Evolutionary conservation across 2,888 invertebrate species (phyloP), one percentile per base, ranked within the genome.

Genomic region (Ochropacha duplaris): DNA sequence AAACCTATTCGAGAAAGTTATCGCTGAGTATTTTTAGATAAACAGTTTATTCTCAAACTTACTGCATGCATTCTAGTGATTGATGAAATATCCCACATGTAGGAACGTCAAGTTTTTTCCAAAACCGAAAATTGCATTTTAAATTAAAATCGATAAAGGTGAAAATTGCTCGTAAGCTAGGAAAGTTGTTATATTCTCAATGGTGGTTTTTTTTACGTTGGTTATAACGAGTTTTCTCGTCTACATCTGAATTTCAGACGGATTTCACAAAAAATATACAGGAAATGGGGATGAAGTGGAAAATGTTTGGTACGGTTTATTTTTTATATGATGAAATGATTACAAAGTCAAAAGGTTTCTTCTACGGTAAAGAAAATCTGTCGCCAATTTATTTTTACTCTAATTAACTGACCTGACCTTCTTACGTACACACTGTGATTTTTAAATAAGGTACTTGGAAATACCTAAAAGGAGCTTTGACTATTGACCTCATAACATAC

Each of bases 171-270:
- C n/a, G 44, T 5, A 19, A 9, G 44, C 19, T 19, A 19, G 19
- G 1, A 19, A 19, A 44, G 44, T 44, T 44, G 44, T 44, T 44
- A 19, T 19, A n/a, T 14, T 44, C 44, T 44, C 19, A 44, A 19
- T 44, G 19, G 44, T 19, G 16, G 9, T n/a, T 8, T 4, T 44
- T 19, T 44, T 44, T 44, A 6, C 9, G 8, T 19, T 6, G 19
- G 44, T 44, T 44, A 44, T 44, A 44, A 44, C 19, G 44, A 44
- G 44, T 44, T 44, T 44, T 44, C 44, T 39, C 39, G 39, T 39
- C n/a, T 16, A 6, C 31, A 31, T 31, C 31, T 12, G 31, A 31
- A 31, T 39, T 19, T 19, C 39, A 5, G 36, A 1, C n/a, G 4
- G 39, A 19, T 16, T 44, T 19, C 6, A 1, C 39, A 44, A 16